Conservation (phyloP, 2,888 invertebrate genomes). For the Altica lythri region DNA sequence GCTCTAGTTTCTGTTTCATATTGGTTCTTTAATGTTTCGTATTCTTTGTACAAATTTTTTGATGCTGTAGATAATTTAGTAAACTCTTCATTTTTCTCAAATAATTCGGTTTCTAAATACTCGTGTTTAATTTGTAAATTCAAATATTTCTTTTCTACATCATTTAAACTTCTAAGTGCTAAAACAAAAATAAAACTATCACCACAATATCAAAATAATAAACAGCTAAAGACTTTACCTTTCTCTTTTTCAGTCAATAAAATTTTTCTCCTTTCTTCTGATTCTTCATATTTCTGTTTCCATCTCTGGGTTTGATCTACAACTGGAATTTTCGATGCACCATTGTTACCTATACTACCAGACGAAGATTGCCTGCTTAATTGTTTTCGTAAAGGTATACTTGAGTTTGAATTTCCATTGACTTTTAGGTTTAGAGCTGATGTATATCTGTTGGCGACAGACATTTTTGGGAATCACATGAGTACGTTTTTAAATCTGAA, state of each 20-base stretch:
- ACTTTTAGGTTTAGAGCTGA: no score
- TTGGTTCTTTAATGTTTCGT: slow-evolving; percentile 74
- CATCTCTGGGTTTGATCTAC: slow-evolving; percentile 62
- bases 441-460: slow-evolving; percentile 37
- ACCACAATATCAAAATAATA: background rate
- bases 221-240: slow-evolving; percentile 62
- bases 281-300: slow-evolving; percentile 73
- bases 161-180: slow-evolving; percentile 67
- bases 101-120: slow-evolving; percentile 64
- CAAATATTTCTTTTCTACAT: slow-evolving; percentile 66
- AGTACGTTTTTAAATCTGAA: slow-evolving; percentile 1
- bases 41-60: slow-evolving; percentile 73
- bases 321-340: slow-evolving; percentile 42
- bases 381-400: slow-evolving; percentile 50
- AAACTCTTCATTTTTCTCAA: slow-evolving; percentile 68
- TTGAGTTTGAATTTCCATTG: slow-evolving; percentile 52
- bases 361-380: slow-evolving; percentile 40
- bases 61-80: slow-evolving; percentile 67
- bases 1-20: slow-evolving; percentile 75
- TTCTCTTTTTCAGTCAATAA: slow-evolving; percentile 72
- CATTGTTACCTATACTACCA: slow-evolving; percentile 23
- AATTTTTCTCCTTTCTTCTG: slow-evolving; percentile 70
- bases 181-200: no score
- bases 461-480: slow-evolving; percentile 28
- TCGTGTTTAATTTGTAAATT: slow-evolving; percentile 65